These are phyloP conservation scores for Pelochelys cantorii DNA, from an alignment of 2,797 vertebrate species.

Conservation along the genomic window DNA sequence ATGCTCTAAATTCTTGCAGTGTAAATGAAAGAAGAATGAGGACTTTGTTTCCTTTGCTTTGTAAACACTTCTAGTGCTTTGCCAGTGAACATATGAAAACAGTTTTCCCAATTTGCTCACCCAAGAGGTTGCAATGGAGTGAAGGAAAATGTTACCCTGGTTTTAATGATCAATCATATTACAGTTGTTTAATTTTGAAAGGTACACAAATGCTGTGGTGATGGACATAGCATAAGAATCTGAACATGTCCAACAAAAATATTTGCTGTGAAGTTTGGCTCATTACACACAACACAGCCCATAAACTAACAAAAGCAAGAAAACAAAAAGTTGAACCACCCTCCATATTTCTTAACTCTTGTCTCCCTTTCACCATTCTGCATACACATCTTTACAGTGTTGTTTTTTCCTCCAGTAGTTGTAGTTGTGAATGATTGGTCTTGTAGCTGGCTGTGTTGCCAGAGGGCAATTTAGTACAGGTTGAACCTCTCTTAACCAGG, in stretches of 20 bases:
- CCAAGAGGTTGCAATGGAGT: neutral
- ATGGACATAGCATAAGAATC: neutral
- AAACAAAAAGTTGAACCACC: neutral
- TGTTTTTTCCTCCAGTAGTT: neutral
- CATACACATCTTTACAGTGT: neutral
- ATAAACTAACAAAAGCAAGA: neutral
- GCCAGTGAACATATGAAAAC: neutral
- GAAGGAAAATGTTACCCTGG: neutral
- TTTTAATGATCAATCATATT: neutral
- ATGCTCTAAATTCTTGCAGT: neutral
- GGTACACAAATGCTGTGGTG: neutral
- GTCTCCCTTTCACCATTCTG: neutral
- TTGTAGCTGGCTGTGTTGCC: neutral
- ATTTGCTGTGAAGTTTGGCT: neutral
- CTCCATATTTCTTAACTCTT: neutral
- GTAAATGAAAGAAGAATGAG: neutral
- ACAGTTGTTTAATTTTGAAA: neutral
- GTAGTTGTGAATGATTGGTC: neutral
- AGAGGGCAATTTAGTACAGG: neutral
- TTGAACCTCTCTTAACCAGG: no score
- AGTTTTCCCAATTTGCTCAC: neutral
- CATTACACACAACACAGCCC: neutral
- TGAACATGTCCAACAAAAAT: neutral
- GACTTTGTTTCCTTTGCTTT: neutral
- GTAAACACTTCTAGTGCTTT: neutral